Evolutionary conservation across 2,888 invertebrate genomes (phyloP), one percentile per base, ranked within the genome.

Genomic region (Panorpa germanica): DNA sequence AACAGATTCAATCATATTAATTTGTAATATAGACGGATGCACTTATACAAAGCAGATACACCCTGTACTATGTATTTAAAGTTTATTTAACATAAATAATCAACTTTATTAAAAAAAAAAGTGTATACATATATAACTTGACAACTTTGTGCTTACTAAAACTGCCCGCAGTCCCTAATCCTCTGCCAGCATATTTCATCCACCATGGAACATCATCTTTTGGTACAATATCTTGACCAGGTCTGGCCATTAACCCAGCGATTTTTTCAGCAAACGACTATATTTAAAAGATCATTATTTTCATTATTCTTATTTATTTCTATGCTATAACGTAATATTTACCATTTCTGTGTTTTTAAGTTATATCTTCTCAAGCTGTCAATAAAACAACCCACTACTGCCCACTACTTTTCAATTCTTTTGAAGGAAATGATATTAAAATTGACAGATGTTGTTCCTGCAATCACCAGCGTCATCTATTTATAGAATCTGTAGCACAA

Each of bases 131-230:
- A n/a, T n/a, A n/a, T n/a, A n/a, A n/a, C n/a, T n/a, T n/a, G n/a
- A n/a, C 12, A 19, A 15, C 11, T 21, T 31, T 18, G 11, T 47
- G 70, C 76, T 66, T 62, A 86, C 86, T 64, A 53, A 76, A 66
- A 52, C 82, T 74, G 50, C 78, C 86, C 50, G 77, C 70, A 40
- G 81, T 80, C 39, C 86, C 88, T 43, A 85, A 59, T 40, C 72
- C 70, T 47, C 83, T 68, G 42, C 76, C 81, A 51, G 71, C 78
- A 58, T 81, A 82, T 57, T 80, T 82, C 66, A 86, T 65, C 71
- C 78, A 85, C 82, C 81, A 83, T 41, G 86, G 78, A 41, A 74
- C 70, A 54, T 80, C 81, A 55, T 82, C 82, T 61, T 75, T 75
- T 41, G 71, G 67, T 39, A 59, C 65, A 44, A 69, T 68, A 53